Evolutionary conservation across 2,888 invertebrate species (phyloP).

Genomic region (Phragmatobia fuliginosa): DNA sequence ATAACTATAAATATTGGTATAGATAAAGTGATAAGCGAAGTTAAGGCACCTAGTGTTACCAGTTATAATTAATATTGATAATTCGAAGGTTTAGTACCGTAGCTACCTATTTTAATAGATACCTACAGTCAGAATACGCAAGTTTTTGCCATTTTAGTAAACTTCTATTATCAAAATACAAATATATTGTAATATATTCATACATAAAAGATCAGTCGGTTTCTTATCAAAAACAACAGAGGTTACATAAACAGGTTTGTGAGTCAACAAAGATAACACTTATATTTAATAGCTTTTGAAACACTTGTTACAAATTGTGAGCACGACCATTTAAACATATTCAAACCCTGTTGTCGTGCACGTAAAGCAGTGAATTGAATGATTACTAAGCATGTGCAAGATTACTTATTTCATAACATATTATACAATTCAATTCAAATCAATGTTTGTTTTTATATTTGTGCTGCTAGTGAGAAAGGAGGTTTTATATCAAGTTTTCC

Average conservation of each 20-base stretch:
- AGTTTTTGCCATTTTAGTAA: not conserved
- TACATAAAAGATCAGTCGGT: slow-evolving; percentile 4
- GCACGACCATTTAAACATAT: slow-evolving; percentile 2
- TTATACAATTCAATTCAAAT: slow-evolving; percentile 6
- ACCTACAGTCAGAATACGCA: not conserved
- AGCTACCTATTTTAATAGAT: too few relatives aligned
- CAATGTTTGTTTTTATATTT: not conserved
- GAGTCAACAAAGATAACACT: slow-evolving; percentile 46
- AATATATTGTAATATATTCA: not conserved
- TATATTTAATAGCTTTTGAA: slow-evolving; percentile 15
- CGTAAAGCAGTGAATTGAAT: slow-evolving; percentile 23
- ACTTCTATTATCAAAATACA: not conserved
- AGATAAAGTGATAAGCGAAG: not conserved
- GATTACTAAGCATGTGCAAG: not conserved
- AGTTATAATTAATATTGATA: too few relatives aligned
- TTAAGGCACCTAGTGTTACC: not conserved
- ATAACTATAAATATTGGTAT: not conserved
- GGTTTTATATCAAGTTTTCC: too few relatives aligned
- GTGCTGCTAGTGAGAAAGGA: too few relatives aligned
- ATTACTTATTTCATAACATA: slow-evolving; percentile 1
- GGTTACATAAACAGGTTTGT: slow-evolving; percentile 39
- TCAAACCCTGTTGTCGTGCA: slow-evolving; percentile 5
- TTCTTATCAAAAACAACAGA: slow-evolving; percentile 34
- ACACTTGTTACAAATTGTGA: slow-evolving; percentile 5
- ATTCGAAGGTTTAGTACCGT: too few relatives aligned